Evolutionary conservation across 2,797 vertebrate species (phyloP), one percentile per base, ranked within the genome.

Genomic region (Ctenopoma kingsleyae): DNA sequence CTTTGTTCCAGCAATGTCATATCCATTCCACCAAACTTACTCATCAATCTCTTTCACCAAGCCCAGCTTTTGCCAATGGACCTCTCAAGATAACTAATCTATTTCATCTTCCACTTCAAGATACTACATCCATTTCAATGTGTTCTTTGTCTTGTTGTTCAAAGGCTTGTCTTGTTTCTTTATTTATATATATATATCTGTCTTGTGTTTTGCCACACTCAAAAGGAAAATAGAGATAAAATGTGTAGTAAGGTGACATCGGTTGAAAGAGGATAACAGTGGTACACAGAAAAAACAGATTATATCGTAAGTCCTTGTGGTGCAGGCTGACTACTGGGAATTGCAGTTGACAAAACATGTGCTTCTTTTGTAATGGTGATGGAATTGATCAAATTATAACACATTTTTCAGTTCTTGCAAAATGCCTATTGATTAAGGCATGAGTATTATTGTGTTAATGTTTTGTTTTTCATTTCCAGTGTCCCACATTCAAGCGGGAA

Each of bases 401-500:
- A 32, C 6, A 10, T 54, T 50, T 38, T 11, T 9, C 12, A 40
- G 9, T 50, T 5, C 32, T 57, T 43, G 17, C 15, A 38, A 65
- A 49, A 6, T n/a, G 1, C 5, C 19, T 8, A 32, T 27, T 8
- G 23, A 46, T 50, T 38, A 3, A 44, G n/a, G 4, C 10, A 5
- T 3, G 20, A 55, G 36, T 43, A 8, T 47, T 38, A 9, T 22
- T 61, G 17, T 12, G 8, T 44, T 23, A 5, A 19, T 56, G 16
- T 52, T 22, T 25, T 61, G 44, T 19, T 20, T 25, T 10, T 23
- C 32, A 9, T 17, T 32, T 48, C 0, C 76, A 99, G 98, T 99
- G 98, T 77, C 98, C 98, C 50, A 95, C 96, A 0, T 98, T 99
- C 88, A 98, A 95, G 72, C 90, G 98, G 35, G 98, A 99, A 89